A percentile compares a stretch with the other conserved stretches of the same genome.
Conservation (phyloP, 2,888 invertebrate species). For the Trachelus troglodyta region DNA sequence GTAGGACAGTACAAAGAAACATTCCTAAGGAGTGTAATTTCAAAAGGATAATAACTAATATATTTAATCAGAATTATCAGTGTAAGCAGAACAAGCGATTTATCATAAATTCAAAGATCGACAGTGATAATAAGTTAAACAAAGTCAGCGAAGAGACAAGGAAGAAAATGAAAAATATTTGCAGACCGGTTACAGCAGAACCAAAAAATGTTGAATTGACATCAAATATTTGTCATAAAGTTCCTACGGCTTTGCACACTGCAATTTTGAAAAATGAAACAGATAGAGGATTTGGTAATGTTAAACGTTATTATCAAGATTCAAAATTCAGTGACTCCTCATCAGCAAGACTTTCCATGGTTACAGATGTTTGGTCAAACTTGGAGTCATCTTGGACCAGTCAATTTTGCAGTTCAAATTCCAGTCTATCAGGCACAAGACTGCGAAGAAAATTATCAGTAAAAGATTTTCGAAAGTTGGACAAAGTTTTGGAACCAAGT, state of each 20-base stretch:
- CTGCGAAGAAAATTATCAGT: not conserved
- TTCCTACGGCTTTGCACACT: not conserved
- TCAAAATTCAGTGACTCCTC: not conserved
- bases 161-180: not conserved
- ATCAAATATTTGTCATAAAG: not conserved
- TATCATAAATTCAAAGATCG: not conserved
- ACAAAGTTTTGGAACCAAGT: not conserved
- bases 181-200: not conserved
- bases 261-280: not conserved
- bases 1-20: not conserved
- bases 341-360: constrained; percentile 20
- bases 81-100: not conserved
- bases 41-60: not conserved
- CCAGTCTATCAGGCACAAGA: not conserved
- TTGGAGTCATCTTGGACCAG: not conserved
- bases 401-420: not conserved
- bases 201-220: not conserved
- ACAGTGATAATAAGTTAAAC: not conserved
- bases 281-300: not conserved
- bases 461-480: not conserved
- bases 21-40: not conserved
- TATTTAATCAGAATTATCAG: not conserved
- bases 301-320: not conserved
- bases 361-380: constrained; percentile 30
- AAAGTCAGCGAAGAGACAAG: not conserved